Conservation (phyloP, 1,140 invertebrate genomes). For the Pseudomyrmex dendroicus region DNA sequence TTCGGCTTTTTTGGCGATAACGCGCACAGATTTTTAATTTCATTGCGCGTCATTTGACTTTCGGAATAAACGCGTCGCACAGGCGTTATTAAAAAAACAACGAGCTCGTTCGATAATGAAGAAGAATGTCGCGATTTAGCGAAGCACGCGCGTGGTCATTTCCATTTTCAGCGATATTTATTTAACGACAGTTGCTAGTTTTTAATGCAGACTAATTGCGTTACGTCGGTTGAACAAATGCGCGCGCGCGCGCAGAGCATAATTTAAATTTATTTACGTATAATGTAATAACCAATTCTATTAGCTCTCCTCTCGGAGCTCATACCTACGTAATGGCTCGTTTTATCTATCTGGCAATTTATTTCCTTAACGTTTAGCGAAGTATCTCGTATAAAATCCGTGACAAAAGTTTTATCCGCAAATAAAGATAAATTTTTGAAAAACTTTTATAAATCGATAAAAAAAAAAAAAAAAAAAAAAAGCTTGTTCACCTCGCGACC, state of each 20-base stretch:
- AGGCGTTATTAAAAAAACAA: slow-evolving; percentile 40
- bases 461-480: background rate
- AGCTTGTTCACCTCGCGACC: slow-evolving; percentile 55
- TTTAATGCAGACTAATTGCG: slow-evolving; percentile 58
- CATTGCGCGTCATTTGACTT: slow-evolving; percentile 27
- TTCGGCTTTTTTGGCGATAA: background rate
- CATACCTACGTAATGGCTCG: slow-evolving; percentile 5
- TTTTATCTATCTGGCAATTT: slow-evolving; percentile 44
- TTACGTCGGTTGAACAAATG: slow-evolving; percentile 19
- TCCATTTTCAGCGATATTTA: slow-evolving; percentile 58
- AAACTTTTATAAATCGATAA: slow-evolving; percentile 15
- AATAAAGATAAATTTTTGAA: background rate
- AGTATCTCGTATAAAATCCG: background rate
- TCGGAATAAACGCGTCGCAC: background rate
- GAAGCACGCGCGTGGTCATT: slow-evolving; percentile 24
- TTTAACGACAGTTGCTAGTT: slow-evolving; percentile 56
- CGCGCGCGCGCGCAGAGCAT: slow-evolving; percentile 17
- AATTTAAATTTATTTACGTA: slow-evolving; percentile 57
- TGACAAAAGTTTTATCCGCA: background rate
- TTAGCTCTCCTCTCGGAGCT: slow-evolving; percentile 22
- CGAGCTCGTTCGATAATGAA: slow-evolving; percentile 32
- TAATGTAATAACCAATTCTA: slow-evolving; percentile 57
- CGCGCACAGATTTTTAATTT: slow-evolving; percentile 36
- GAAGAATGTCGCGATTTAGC: slow-evolving; percentile 56
- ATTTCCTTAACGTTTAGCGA: slow-evolving; percentile 4